A percentile compares a stretch with the other conserved stretches of the same genome.
Conservation (phyloP, 2,113 vertebrate species). For the Apeltes quadracus region DNA sequence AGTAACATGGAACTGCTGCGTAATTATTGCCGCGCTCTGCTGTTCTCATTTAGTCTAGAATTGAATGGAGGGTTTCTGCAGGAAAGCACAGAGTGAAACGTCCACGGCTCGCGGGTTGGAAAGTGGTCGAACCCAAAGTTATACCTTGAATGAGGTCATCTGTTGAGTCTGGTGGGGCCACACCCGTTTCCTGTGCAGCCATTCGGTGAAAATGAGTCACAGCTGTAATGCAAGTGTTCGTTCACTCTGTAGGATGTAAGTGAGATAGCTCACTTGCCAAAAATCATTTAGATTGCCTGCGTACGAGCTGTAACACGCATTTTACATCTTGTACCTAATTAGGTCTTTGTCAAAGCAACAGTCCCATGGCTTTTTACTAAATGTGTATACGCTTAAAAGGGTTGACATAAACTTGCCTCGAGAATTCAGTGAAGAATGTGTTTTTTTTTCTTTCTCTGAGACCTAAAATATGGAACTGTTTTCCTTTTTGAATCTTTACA, state of each 20-base stretch:
- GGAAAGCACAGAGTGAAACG: not conserved
- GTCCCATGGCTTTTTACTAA: constrained; percentile 46
- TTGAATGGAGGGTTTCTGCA: not conserved
- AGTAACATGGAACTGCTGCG: not conserved
- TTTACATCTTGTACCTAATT: constrained; percentile 55
- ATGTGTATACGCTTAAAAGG: constrained; percentile 50
- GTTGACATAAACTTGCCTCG: constrained; percentile 47
- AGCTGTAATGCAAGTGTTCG: not conserved
- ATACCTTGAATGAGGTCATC: constrained; percentile 57
- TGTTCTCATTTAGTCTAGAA: not conserved
- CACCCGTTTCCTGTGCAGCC: constrained; percentile 61
- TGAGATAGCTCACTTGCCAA: constrained; percentile 25
- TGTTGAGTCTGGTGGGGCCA: constrained; percentile 55
- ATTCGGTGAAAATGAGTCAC: constrained; percentile 36
- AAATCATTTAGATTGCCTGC: constrained; percentile 27
- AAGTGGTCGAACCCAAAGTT: constrained; percentile 13
- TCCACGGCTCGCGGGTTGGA: not conserved
- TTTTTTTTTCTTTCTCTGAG: constrained; percentile 17
- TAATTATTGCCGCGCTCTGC: not conserved
- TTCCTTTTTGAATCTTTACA: constrained; percentile 23
- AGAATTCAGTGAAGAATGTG: constrained; percentile 27
- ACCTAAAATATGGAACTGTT: constrained; percentile 5
- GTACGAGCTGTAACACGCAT: constrained; percentile 9
- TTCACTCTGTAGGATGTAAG: constrained; percentile 17
- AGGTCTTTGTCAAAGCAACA: constrained; percentile 59